A percentile compares a stretch with the other conserved stretches of the same genome.
phyloP scores from a whole-genome alignment of 2,113 vertebrate species.

The Ageneiosus marmoratus region DNA sequence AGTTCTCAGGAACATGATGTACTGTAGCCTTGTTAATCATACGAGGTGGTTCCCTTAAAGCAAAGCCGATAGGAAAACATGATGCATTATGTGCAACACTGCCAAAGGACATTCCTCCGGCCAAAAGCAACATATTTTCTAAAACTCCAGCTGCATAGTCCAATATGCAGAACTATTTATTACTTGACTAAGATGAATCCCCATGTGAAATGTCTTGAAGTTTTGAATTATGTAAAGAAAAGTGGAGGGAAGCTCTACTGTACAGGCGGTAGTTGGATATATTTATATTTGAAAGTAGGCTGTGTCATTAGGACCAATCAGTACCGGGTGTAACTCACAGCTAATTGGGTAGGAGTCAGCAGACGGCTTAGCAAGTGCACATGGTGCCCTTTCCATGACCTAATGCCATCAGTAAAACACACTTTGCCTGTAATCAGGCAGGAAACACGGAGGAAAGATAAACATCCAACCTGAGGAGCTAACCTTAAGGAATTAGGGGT shows the following conservation, averaged over 20 bases:
- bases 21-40: constrained; percentile 40
- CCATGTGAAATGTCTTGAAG: constrained; percentile 26
- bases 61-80: constrained; percentile 34
- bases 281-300: neutral
- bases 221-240: constrained; percentile 33
- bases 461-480: constrained; percentile 56
- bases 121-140: constrained; percentile 39
- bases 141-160: constrained; percentile 25
- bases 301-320: constrained; percentile 35
- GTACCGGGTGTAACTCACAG: constrained; percentile 16
- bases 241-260: neutral
- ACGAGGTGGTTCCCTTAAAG: constrained; percentile 36
- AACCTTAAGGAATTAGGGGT: constrained; percentile 60
- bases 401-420: constrained; percentile 48
- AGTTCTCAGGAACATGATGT: constrained; percentile 31
- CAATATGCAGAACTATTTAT: constrained; percentile 38
- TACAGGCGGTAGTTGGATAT: constrained; percentile 12
- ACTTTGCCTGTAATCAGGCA: constrained; percentile 57
- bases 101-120: constrained; percentile 36
- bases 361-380: constrained; percentile 49
- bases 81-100: constrained; percentile 33
- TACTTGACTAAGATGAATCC: constrained; percentile 31
- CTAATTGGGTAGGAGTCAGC: constrained; percentile 27
- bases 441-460: constrained; percentile 60
- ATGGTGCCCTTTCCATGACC: constrained; percentile 46